Percentiles rank a stretch among this genome's conserved stretches.
Evolutionary conservation across 2,797 vertebrate genomes (phyloP).

Genomic region (Hipposideros larvatus): DNA sequence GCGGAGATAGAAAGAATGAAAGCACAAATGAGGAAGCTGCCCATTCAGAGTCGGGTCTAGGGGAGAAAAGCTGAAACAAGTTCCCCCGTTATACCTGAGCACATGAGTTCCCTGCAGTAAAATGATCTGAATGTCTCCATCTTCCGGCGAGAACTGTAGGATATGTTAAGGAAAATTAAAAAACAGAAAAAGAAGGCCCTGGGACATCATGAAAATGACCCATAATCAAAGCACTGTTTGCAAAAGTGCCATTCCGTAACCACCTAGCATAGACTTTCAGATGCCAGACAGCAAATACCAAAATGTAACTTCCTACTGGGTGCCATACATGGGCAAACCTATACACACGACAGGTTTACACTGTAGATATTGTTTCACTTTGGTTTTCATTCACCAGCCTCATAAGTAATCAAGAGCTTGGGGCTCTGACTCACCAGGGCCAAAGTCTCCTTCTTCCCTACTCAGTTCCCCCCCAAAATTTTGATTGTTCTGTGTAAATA

Average conservation of each 20-base stretch:
- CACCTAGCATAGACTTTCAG: neutral
- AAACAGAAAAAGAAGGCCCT: neutral
- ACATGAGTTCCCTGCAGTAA: neutral
- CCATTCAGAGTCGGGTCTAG: neutral
- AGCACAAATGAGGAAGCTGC: neutral
- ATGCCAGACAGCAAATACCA: neutral
- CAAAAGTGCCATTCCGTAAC: neutral
- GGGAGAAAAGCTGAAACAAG: neutral
- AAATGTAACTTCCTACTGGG: neutral
- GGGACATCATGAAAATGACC: neutral
- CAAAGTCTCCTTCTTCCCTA: neutral
- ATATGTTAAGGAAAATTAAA: neutral
- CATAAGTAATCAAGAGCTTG: neutral
- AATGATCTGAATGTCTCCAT: neutral
- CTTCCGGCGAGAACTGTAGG: neutral
- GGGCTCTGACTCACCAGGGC: neutral
- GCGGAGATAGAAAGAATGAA: constrained; percentile 26
- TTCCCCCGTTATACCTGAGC: neutral
- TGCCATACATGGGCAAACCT: neutral
- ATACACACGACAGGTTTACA: neutral
- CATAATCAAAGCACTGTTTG: neutral
- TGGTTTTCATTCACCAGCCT: neutral
- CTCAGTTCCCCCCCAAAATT: neutral
- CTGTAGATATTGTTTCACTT: neutral
- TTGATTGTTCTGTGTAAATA: neutral